phyloP scores from a whole-genome alignment of 2,113 vertebrate genomes.

The Chaetodon trifascialis region DNA sequence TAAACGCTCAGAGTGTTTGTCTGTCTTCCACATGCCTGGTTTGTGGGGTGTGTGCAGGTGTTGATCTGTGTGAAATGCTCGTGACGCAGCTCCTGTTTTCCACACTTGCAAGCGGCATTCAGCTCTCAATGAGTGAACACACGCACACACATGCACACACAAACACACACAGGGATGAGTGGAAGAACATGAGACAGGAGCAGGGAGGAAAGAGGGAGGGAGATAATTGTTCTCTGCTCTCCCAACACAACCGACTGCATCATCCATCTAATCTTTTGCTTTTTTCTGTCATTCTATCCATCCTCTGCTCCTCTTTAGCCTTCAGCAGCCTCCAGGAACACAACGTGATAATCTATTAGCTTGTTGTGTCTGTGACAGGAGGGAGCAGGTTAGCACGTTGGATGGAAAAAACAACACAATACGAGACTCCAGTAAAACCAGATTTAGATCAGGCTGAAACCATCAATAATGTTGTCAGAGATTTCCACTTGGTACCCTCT shows the following conservation, averaged over 20 bases:
- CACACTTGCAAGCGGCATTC: constrained; percentile 51
- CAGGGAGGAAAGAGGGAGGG: constrained; percentile 2
- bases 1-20: constrained; percentile 63
- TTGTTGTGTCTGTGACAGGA: constrained; percentile 50
- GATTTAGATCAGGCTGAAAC: constrained; percentile 42
- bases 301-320: constrained; percentile 45
- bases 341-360: constrained; percentile 48
- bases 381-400: constrained; percentile 15
- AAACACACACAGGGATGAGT: constrained; percentile 15
- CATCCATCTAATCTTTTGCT: constrained; percentile 55
- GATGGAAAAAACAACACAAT: constrained; percentile 15
- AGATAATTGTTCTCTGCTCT: constrained; percentile 47
- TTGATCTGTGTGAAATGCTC: constrained; percentile 63
- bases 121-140: constrained; percentile 6
- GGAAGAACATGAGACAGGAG: constrained; percentile 25
- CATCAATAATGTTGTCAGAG: constrained; percentile 38
- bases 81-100: constrained; percentile 65
- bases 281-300: constrained; percentile 28
- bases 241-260: constrained; percentile 48
- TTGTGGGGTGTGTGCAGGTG: constrained; percentile 60
- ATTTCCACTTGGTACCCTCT: constrained; percentile 15
- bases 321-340: constrained; percentile 42
- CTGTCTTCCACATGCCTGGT: constrained; percentile 54
- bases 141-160: constrained; percentile 13
- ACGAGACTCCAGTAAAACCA: constrained; percentile 22